Conservation (phyloP, 35 echinoderm and acorn worm genomes). For the Amphiura filiformis region DNA sequence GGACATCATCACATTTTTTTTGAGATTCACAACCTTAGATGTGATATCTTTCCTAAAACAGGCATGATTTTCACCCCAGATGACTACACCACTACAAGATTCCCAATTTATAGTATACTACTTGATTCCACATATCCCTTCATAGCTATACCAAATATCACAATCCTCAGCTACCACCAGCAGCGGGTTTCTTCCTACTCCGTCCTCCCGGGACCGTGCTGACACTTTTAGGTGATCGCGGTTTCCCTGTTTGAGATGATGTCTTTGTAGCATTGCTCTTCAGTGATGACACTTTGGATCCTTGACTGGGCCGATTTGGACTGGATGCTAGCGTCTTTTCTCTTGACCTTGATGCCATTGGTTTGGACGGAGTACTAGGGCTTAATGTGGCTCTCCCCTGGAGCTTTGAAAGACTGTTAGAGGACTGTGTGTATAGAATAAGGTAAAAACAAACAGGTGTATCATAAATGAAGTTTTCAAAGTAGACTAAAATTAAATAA, state of each 20-base stretch:
- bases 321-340: not conserved
- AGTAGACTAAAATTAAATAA: no score
- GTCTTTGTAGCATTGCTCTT: conserved; percentile 1
- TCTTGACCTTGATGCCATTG: not conserved
- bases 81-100: no score
- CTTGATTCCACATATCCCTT: not conserved
- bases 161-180: conserved; percentile 13
- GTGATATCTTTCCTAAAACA: no score
- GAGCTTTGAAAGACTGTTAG: not conserved
- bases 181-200: conserved; percentile 22
- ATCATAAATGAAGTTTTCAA: no score
- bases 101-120: no score
- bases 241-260: conserved; percentile 24
- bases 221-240: conserved; percentile 26
- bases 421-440: not conserved
- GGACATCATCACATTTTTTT: no score
- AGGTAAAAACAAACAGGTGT: no score
- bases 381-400: not conserved
- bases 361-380: not conserved
- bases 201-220: not conserved
- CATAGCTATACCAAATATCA: not conserved
- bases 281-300: not conserved
- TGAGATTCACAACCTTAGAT: no score
- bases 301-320: conserved; percentile 7
- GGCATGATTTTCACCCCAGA: no score